Percentiles rank a stretch among this genome's conserved stretches.
phyloP scores from a whole-genome alignment of 2,113 vertebrate genomes.

The Henicopernis longicauda region DNA sequence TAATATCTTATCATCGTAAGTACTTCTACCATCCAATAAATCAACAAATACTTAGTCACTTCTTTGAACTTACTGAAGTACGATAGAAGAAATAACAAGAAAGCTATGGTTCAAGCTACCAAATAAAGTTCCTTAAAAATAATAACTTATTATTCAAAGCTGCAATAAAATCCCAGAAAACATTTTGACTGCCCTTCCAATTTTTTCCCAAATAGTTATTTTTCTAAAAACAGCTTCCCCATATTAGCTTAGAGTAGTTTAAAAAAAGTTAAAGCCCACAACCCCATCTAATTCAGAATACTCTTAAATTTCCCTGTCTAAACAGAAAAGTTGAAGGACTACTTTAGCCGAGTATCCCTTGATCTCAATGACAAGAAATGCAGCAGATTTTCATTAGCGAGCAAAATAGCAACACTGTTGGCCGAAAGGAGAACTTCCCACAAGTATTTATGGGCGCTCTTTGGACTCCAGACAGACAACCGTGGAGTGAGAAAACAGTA shows the following conservation, averaged over 20 bases:
- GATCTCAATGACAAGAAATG: neutral
- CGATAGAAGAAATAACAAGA: neutral
- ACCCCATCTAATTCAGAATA: neutral
- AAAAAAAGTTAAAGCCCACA: neutral
- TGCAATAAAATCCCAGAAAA: neutral
- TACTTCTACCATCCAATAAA: neutral
- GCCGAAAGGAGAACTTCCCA: neutral
- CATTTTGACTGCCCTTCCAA: neutral
- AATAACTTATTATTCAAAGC: neutral
- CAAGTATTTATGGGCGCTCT: conserved; percentile 13
- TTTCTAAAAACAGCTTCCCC: neutral
- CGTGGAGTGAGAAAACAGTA: neutral
- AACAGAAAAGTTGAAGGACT: neutral
- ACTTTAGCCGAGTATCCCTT: neutral
- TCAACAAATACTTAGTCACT: neutral
- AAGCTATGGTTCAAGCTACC: neutral
- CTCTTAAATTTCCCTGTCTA: neutral
- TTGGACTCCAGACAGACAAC: neutral
- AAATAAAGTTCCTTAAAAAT: neutral
- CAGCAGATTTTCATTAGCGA: neutral
- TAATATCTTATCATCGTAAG: neutral
- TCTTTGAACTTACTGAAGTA: neutral
- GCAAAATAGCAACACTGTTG: neutral
- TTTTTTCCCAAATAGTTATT: neutral
- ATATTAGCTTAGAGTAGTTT: neutral